Percentiles rank a stretch among this genome's conserved stretches.
phyloP scores from a whole-genome alignment of 2,113 vertebrate genomes.

The Ascaphus truei region DNA sequence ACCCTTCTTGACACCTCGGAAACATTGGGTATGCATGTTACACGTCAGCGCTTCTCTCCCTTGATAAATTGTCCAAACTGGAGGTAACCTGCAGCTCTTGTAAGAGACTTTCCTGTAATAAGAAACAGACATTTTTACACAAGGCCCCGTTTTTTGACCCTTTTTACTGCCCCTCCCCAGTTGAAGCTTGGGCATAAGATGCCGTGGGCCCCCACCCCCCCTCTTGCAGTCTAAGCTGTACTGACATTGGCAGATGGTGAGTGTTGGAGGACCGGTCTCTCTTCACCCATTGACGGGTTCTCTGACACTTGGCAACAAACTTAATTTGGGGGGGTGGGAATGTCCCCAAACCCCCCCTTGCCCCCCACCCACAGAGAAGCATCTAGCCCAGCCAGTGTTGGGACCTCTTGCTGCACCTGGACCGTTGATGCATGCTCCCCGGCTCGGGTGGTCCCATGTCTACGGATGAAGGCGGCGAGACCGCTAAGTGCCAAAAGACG shows the following conservation, averaged over 20 bases:
- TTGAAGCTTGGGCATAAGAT: slow-evolving; percentile 78
- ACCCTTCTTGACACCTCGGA: neutral
- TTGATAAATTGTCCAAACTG: neutral
- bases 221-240: slow-evolving; percentile 64
- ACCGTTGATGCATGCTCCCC: slow-evolving; percentile 85
- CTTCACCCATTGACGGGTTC: slow-evolving; percentile 75
- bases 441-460: slow-evolving; percentile 82
- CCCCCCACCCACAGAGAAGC: slow-evolving; percentile 82
- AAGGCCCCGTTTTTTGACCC: slow-evolving; percentile 47
- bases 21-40: neutral
- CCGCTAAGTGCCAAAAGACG: slow-evolving; percentile 82
- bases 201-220: slow-evolving; percentile 69
- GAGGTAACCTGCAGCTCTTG: neutral
- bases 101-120: slow-evolving; percentile 81
- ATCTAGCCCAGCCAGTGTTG: slow-evolving; percentile 77
- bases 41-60: neutral
- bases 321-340: slow-evolving; percentile 55
- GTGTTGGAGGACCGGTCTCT: slow-evolving; percentile 76
- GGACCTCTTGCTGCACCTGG: slow-evolving; percentile 81
- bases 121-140: slow-evolving; percentile 88
- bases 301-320: slow-evolving; percentile 70
- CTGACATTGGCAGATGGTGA: slow-evolving; percentile 49
- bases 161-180: slow-evolving; percentile 48
- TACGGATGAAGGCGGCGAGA: slow-evolving; percentile 71
- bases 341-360: too few relatives aligned